Evolutionary conservation across 2,888 invertebrate genomes (phyloP), one percentile per base, ranked within the genome.

Genomic region (Gerris lacustris): DNA sequence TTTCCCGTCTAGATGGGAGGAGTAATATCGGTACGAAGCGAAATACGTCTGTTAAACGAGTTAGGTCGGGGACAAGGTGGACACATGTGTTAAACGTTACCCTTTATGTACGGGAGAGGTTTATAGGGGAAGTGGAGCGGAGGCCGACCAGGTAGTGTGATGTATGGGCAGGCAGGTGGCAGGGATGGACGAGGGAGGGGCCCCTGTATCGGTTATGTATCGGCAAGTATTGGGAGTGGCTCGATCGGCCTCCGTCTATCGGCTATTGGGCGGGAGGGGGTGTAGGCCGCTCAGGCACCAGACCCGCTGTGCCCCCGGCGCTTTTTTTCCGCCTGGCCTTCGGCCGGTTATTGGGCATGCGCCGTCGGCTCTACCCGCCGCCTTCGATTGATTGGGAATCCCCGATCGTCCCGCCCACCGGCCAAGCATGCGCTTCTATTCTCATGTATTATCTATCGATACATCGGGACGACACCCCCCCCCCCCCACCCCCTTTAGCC

Each of bases 321-420:
- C 9, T 55, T 55, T 55, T 55, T 55, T 55, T 15, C 55, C 15
- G 64, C 64, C 18, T 64, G 17, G 17, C 31, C 31, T 64, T 64
- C 64, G 18, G 18, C 64, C 17, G 64, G 31, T 31, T 31, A 64
- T n/a, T 64, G 64, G 18, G 64, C 69, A 71, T 45, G 66, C 67
- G 45, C 62, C 68, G 44, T 64, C 44, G 70, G 43, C 43, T n/a
- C 45, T 64, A 9, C 63, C 63, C 63, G 9, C 63, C 69, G 62
- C 72, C 73, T 75, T 75, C 75, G 75, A 75, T 75, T 75, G 75
- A 75, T 75, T 75, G 75, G 75, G 73, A 75, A 73, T 73, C 66
- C 71, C 71, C 71, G 73, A 63, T 69, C 68, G 73, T 68, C 71
- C 72, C 68, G 67, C 71, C 73, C 71, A 73, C 72, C 73, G 69